A percentile compares a stretch with the other conserved stretches of the same genome.
phyloP scores from a whole-genome alignment of 1,140 invertebrate genomes.

The Pseudomyrmex concolor region DNA sequence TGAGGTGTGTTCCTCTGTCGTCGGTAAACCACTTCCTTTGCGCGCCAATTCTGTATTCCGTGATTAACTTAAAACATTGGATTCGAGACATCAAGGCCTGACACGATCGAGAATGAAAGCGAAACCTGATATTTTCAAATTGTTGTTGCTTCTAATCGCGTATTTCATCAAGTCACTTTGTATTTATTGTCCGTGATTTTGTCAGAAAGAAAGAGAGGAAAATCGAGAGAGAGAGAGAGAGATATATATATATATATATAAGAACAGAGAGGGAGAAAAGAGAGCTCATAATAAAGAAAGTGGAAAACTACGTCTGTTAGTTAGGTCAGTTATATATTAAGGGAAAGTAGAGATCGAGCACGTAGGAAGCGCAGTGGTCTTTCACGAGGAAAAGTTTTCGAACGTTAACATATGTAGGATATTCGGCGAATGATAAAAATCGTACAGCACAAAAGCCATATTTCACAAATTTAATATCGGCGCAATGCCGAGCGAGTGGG shows the following conservation, averaged over 20 bases:
- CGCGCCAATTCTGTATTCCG: conserved; percentile 19
- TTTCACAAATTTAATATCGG: too few species aligned
- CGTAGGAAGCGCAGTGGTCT: background rate
- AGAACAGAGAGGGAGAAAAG: conserved; percentile 20
- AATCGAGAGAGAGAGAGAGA: conserved; percentile 18
- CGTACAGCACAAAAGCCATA: too few species aligned
- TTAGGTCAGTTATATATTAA: conserved; percentile 39
- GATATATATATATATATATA: too few species aligned
- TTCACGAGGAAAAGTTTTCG: background rate
- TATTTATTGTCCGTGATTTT: too few species aligned
- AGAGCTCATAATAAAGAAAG: conserved; percentile 47
- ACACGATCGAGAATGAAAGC: background rate
- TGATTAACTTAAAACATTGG: conserved; percentile 10
- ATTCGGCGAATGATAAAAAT: too few species aligned
- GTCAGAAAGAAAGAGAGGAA: too few species aligned
- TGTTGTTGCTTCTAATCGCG: conserved; percentile 2
- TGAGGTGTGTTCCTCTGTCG: background rate
- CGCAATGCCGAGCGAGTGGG: background rate
- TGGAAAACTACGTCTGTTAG: conserved; percentile 38
- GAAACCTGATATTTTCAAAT: background rate
- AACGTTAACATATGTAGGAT: background rate
- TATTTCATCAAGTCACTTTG: too few species aligned
- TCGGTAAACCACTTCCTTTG: background rate
- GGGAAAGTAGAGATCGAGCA: conserved; percentile 38
- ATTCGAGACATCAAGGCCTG: background rate